These are phyloP conservation scores for Lerista edwardsae DNA, from an alignment of 2,797 vertebrate species.

Conservation along the genomic window DNA sequence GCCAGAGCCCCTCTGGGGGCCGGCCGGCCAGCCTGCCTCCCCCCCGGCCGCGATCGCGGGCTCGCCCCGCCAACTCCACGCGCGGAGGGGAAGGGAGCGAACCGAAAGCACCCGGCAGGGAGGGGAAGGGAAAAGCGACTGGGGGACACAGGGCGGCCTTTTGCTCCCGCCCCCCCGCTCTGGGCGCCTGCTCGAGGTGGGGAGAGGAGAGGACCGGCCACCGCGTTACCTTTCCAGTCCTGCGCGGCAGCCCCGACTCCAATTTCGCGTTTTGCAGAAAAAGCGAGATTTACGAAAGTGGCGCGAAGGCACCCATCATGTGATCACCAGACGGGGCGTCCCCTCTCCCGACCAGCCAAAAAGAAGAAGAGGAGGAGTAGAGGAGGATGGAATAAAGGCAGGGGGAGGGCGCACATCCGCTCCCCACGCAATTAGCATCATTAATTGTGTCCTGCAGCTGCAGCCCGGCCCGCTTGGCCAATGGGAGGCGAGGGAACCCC, in stretches of 20 bases:
- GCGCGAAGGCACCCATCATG: conserved; percentile 87
- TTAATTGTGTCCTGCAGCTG: conserved; percentile 82
- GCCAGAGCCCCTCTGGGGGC: no score
- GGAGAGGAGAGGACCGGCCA: conserved; percentile 51
- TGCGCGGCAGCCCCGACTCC: conserved; percentile 41
- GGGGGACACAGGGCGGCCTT: background rate
- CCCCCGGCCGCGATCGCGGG: background rate
- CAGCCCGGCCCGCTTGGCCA: conserved; percentile 57
- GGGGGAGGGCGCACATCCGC: conserved; percentile 76
- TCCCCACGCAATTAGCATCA: conserved; percentile 81
- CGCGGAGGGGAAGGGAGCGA: background rate
- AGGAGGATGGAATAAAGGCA: conserved; percentile 40
- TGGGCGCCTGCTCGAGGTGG: background rate
- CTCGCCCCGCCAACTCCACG: no score
- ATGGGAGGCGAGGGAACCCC: conserved; percentile 56
- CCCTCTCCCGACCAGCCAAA: conserved; percentile 74
- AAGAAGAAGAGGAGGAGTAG: conserved; percentile 32
- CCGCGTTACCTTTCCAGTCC: conserved; percentile 66
- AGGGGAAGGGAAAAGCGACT: no score
- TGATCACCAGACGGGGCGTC: conserved; percentile 80
- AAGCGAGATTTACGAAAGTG: conserved; percentile 83
- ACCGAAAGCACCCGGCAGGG: background rate
- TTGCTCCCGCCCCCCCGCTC: no score
- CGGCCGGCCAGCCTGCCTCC: background rate
- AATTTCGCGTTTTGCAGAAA: conserved; percentile 64